Percentiles rank a stretch among this genome's conserved stretches.
phyloP scores from a whole-genome alignment of 2,888 invertebrate species.

The Eremobia ochroleuca region DNA sequence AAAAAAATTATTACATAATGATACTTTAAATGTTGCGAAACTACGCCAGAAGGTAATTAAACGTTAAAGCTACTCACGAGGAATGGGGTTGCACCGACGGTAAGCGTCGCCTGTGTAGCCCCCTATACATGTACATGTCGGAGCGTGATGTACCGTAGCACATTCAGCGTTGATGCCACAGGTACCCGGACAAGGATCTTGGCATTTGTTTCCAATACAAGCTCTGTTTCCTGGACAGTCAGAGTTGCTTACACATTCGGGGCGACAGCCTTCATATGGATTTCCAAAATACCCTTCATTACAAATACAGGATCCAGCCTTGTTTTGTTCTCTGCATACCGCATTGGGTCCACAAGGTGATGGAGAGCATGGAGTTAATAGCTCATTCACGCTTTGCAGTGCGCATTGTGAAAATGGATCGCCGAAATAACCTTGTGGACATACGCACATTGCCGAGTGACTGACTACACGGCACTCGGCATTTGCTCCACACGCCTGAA shows the following conservation, averaged over 20 bases:
- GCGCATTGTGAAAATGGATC: constrained; percentile 92
- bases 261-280: constrained; percentile 94
- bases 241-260: constrained; percentile 94
- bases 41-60: background rate
- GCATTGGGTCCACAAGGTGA: constrained; percentile 94
- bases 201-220: constrained; percentile 94
- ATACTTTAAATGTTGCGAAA: background rate
- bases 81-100: constrained; percentile 87
- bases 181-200: constrained; percentile 94
- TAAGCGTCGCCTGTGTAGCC: constrained; percentile 93
- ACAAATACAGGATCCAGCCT: constrained; percentile 93
- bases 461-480: constrained; percentile 94
- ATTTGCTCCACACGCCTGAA: constrained; percentile 93
- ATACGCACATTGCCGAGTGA: constrained; percentile 95
- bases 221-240: constrained; percentile 94
- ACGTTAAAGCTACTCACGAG: constrained; percentile 78
- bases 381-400: constrained; percentile 86
- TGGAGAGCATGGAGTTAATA: constrained; percentile 92
- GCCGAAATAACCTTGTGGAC: constrained; percentile 92
- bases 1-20: background rate
- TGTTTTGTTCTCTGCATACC: constrained; percentile 92
- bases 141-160: constrained; percentile 93
- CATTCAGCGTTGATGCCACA: constrained; percentile 95
- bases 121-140: constrained; percentile 92
- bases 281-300: constrained; percentile 93